These are phyloP conservation scores for Lithophane ornitopus DNA, from an alignment of 2,888 invertebrate genomes.

Conservation along the genomic window DNA sequence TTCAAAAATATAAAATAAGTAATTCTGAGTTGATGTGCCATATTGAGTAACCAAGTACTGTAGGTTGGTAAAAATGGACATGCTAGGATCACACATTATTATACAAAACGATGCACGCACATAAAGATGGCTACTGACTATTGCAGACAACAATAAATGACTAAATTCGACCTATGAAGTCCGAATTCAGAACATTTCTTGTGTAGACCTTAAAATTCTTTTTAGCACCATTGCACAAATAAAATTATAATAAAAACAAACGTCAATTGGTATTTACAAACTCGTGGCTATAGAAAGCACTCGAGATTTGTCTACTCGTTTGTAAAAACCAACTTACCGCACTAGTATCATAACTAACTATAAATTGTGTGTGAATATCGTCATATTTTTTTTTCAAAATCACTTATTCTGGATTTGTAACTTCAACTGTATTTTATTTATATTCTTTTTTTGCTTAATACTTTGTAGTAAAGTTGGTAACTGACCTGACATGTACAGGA, in stretches of 20 bases:
- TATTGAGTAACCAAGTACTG: slow-evolving; percentile 11
- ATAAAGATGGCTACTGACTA: not conserved
- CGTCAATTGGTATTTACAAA: too few species aligned
- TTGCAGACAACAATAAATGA: not conserved
- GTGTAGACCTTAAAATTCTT: not conserved
- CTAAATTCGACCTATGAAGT: not conserved
- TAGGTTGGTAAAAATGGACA: slow-evolving; percentile 58
- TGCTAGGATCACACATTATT: slow-evolving; percentile 40
- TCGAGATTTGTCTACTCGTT: too few species aligned
- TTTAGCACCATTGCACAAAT: not conserved
- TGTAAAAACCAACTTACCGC: too few species aligned
- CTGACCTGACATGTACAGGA: slow-evolving; percentile 95
- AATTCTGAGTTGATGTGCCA: not conserved
- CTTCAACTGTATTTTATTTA: not conserved
- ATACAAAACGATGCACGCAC: slow-evolving; percentile 30
- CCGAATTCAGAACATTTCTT: not conserved
- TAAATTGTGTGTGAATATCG: not conserved
- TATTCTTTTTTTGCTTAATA: not conserved
- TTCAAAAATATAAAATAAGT: too few species aligned
- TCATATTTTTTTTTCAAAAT: too few species aligned
- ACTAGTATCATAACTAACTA: too few species aligned
- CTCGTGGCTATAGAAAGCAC: too few species aligned
- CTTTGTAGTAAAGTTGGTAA: not conserved
- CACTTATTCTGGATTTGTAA: not conserved
- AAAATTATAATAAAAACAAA: not conserved